Evolutionary conservation across 2,113 vertebrate genomes (phyloP).

Genomic region (Gymnorhina tibicen): DNA sequence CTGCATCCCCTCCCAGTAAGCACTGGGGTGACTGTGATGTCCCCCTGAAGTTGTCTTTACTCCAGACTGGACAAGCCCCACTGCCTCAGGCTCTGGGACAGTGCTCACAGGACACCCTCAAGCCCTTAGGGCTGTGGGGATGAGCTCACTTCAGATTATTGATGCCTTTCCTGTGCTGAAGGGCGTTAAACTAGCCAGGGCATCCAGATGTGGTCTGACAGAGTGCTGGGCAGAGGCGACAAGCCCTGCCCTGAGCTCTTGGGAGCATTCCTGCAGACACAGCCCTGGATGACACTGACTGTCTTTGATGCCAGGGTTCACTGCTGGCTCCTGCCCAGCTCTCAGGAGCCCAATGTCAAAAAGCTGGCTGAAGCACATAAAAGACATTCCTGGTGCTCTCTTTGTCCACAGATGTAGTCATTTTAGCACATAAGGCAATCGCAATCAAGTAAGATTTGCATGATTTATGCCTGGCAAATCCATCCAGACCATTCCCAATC

Average conservation of each 20-base stretch:
- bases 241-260: neutral
- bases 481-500: neutral
- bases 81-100: neutral
- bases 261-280: neutral
- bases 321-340: neutral
- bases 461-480: neutral
- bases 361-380: neutral
- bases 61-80: neutral
- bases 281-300: neutral
- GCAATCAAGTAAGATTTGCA: neutral
- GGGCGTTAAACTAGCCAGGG: neutral
- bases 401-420: neutral
- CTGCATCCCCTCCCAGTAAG: fast-evolving
- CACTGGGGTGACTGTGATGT: neutral
- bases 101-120: neutral
- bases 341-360: neutral
- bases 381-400: neutral
- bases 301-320: neutral
- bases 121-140: too few relatives aligned
- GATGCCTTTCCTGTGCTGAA: neutral
- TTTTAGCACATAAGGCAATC: neutral
- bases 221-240: neutral
- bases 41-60: neutral
- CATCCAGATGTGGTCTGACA: neutral
- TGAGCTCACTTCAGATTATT: neutral